phyloP scores from a whole-genome alignment of 2,113 vertebrate species.

The Dipodomys ordii region DNA sequence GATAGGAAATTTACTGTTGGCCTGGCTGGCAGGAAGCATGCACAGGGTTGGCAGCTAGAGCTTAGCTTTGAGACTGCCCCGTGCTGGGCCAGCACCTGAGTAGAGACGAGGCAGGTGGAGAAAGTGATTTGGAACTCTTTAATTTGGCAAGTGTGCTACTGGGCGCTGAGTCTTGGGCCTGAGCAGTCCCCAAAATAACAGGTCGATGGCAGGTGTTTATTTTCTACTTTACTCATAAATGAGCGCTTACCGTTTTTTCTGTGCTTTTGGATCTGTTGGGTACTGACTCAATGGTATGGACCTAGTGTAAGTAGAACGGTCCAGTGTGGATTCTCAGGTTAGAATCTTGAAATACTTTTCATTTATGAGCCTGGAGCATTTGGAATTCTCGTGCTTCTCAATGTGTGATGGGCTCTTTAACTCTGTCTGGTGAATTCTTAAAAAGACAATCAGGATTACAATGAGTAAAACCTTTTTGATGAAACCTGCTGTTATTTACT shows the following conservation, averaged over 20 bases:
- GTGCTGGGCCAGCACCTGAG: background rate
- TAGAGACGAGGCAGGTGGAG: background rate
- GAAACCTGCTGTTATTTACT: background rate
- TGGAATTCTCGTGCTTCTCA: background rate
- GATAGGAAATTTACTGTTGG: background rate
- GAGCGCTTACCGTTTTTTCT: background rate
- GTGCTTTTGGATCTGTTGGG: background rate
- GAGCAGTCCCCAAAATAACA: background rate
- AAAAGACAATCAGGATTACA: too few relatives aligned
- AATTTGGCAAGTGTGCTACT: background rate
- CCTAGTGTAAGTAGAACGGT: background rate
- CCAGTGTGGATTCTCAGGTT: background rate
- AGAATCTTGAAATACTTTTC: slow-evolving; percentile 48
- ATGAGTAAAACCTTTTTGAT: too few relatives aligned
- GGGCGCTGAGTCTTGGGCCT: slow-evolving; percentile 36
- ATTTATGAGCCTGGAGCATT: background rate
- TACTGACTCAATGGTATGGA: background rate
- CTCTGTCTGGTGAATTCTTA: too few relatives aligned
- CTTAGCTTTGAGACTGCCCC: background rate
- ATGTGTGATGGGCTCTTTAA: background rate
- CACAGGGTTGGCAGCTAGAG: slow-evolving; percentile 32
- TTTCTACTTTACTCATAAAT: slow-evolving; percentile 13
- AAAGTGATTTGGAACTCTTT: background rate
- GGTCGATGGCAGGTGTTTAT: background rate
- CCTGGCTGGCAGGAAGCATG: background rate